Evolutionary conservation across 2,888 invertebrate genomes (phyloP).

Genomic region (Drymonia ruficornis): DNA sequence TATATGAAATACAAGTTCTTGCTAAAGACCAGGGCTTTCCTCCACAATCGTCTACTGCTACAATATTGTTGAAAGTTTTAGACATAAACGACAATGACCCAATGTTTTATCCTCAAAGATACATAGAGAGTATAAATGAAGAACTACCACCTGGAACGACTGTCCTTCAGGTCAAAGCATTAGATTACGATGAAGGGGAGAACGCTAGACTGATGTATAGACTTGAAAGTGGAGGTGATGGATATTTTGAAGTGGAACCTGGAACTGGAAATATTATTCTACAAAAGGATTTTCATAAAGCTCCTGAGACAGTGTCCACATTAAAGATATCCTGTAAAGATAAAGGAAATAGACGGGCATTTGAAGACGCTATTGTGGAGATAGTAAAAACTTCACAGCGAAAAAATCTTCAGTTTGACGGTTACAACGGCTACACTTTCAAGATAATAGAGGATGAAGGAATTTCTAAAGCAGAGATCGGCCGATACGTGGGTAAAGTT

Average conservation of each 20-base stretch:
- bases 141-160: constrained; percentile 87
- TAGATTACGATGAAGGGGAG: constrained; percentile 94
- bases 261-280: constrained; percentile 90
- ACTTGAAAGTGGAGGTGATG: constrained; percentile 91
- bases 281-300: constrained; percentile 86
- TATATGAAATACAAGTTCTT: constrained; percentile 93
- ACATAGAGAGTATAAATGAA: constrained; percentile 91
- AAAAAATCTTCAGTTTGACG: constrained; percentile 90
- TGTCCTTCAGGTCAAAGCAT: constrained; percentile 91
- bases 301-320: constrained; percentile 88
- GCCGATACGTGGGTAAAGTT: constrained; percentile 92
- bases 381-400: constrained; percentile 90
- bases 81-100: constrained; percentile 98
- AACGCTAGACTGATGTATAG: constrained; percentile 93
- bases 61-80: constrained; percentile 90
- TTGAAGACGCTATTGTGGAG: constrained; percentile 91
- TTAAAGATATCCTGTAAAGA: constrained; percentile 92
- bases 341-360: constrained; percentile 89
- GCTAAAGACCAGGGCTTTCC: constrained; percentile 97
- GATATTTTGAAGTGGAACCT: constrained; percentile 91
- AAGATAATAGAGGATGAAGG: constrained; percentile 93
- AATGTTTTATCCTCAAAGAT: constrained; percentile 94
- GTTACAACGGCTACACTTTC: constrained; percentile 91
- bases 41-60: constrained; percentile 95
- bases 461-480: constrained; percentile 83